Evolutionary conservation across 2,113 vertebrate genomes (phyloP), one percentile per base, ranked within the genome.

Genomic region (Podocnemis expansa): DNA sequence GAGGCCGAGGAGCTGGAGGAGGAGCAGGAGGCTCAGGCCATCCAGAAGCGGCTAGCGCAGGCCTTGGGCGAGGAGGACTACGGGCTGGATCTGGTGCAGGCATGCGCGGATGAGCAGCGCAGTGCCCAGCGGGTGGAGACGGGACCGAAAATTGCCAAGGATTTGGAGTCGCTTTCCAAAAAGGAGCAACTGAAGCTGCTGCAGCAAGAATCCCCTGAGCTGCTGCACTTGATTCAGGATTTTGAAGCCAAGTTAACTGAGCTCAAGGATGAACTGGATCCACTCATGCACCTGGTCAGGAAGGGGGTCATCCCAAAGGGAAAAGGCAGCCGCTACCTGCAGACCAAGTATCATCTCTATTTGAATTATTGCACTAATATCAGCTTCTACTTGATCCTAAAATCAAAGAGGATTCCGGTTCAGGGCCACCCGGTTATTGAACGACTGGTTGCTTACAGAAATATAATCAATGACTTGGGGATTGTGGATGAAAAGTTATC

Each of bases 301-400:
- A 96, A 98, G 0, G 98, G 99, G 89, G 96, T 96, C 58, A 98
- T 99, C 87, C 98, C 98, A 0, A 92, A 98, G n/a, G 99, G 99
- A 76, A 99, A 98, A 96, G 99, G 99, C 60, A 99, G 99, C 21
- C 96, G 98, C 31, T 99, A 99, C 89, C 94, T 99, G 78, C 98
- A 97, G 94, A 99, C 97, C 13, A 99, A 99, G 96, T 99, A 99
- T 78, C 98, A 99, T 6, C 98, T 99, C 25, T 99, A 99, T 97
- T 96, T 99, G 75, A 99, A 99, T 95, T 99, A 99, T 85, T 99
- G 99, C 93, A 98, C 99, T 94, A 99, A 99, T 89, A 99, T 99
- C 95, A 99, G 99, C 55, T 99, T 99, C 97, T 99, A 99, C 78
- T 94, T 99, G 97, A 98, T 99, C 55, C 91, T 99, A 85, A 99